Base-by-base conservation (phyloP, 2,797 vertebrate species). In the Nannoperca australis region DNA sequence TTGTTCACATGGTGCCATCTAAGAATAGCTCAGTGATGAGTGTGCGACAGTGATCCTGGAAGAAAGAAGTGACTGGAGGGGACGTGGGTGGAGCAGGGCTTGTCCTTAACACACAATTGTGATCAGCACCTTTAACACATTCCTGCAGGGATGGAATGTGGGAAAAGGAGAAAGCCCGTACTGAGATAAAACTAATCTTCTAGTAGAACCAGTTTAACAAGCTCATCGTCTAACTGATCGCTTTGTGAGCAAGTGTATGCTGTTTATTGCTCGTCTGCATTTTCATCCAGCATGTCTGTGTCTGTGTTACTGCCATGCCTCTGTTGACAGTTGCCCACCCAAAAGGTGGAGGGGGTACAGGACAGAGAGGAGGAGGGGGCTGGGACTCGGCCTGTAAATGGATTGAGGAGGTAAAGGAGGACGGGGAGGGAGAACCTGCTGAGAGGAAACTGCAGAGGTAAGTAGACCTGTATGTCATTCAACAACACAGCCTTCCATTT, bases 191-290 rank as follows among this genome's bases (percentile, higher is more conserved):
- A 78, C 66, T 32, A 68, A 18, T 76, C 38, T 47, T 85, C 83
- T 51, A 36, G 86, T 15, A 20, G 10, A 82, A 84, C 93, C 84
- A 77, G 95, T 89, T 59, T 0, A 65, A 75, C 94, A 18, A 73
- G 92, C 61, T 58, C 0, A 2, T 54, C 63, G 0, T 12, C 65
- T 36, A 44, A 36, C 38, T 50, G 65, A 58, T 70, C 56, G 53
- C 55, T 8, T 22, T 34, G 30, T 22, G 10, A 58, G 18, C 70
- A 50, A 40, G 34, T 38, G 47, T 2, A n/a, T 7, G 42, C 7
- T 38, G 38, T 38, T 34, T 6, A 80, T 12, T 47, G 36, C 13
- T 32, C 66, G 7, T 22, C 42, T 17, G 3, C 38, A 53, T 30
- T 75, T 65, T 59, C 15, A 40, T 3, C 2, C 53, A 65, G 22